These are phyloP conservation scores for Callinectes sapidus DNA, from an alignment of 2,888 invertebrate species.

Conservation along the genomic window DNA sequence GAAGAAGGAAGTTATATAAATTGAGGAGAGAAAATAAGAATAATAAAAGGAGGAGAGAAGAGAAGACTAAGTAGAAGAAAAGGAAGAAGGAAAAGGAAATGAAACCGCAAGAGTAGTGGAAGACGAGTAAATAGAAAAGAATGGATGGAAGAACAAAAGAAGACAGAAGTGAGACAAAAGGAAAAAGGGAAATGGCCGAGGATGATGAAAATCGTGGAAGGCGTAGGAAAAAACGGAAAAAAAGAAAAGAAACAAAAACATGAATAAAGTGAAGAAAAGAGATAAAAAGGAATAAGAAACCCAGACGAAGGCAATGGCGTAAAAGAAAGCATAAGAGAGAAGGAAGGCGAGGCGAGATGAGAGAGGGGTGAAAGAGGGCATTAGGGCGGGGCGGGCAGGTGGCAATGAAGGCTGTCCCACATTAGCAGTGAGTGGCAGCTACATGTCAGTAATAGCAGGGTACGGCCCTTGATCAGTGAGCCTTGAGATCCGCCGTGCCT, in stretches of 20 bases:
- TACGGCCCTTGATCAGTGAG: background rate
- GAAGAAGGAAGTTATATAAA: background rate
- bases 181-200: no score
- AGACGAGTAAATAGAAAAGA: background rate
- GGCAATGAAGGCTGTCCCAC: constrained; percentile 10
- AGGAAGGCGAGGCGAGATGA: background rate
- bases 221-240: background rate
- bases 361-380: background rate
- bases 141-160: background rate
- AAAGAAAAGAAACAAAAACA: no score
- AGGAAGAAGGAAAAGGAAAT: background rate
- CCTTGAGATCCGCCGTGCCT: background rate
- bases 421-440: constrained; percentile 39
- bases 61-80: background rate
- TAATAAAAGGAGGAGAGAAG: no score
- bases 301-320: no score
- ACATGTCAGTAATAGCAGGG: constrained; percentile 39
- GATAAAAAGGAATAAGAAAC: background rate
- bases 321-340: background rate
- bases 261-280: background rate
- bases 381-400: background rate
- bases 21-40: background rate
- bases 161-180: background rate
- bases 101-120: no score
- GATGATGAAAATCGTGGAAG: background rate